Base-by-base conservation (phyloP, 2,797 vertebrate genomes). In the Setipinna tenuifilis region DNA sequence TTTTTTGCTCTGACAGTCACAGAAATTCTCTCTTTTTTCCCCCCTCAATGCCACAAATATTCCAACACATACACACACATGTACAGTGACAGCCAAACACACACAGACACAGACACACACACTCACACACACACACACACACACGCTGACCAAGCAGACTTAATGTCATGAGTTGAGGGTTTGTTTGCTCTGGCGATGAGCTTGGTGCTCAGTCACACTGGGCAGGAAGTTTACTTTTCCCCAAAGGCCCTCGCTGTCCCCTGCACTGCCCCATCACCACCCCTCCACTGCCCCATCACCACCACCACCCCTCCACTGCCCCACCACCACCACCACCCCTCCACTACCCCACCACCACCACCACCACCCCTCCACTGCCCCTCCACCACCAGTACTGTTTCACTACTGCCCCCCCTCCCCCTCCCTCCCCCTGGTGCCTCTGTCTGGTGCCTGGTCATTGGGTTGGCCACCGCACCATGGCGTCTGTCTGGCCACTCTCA, bases 141-240 rank as follows among this genome's bases (percentile, higher is more conserved):
- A 75, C 68, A 35, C 68, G 7, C 68, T 1, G 28, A 16, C 57
- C 57, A 58, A 17, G 57, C 17, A 19, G 12, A 17, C 28, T 75
- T 71, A 25, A 71, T 71, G 65, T 71, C 57, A 57, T 82, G 78
- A 83, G 25, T 54, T 62, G 46, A 46, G 7, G 83, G 68, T 85
- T 88, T 86, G 85, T 88, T 89, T 89, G 86, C 17, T 80, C 46
- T 83, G 86, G 82, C 31, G 50, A 54, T 46, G 48, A n/a, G 7
- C 28, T 62, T 75, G 2, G 48, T n/a, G 21, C 25, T 61, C 14
- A 28, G 54, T 75, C 35, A 78, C 62, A n/a, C 54, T 89, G 89
- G 78, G 87, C 92, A 88, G 91, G 93, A 93, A 94, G 92, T 94
- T 94, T 94, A 92, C 84, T 54, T 91, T 91, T 91, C 85, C 17